A percentile compares a stretch with the other conserved stretches of the same genome.
Evolutionary conservation across 2,113 vertebrate species (phyloP).

Genomic region (Morone chrysops): DNA sequence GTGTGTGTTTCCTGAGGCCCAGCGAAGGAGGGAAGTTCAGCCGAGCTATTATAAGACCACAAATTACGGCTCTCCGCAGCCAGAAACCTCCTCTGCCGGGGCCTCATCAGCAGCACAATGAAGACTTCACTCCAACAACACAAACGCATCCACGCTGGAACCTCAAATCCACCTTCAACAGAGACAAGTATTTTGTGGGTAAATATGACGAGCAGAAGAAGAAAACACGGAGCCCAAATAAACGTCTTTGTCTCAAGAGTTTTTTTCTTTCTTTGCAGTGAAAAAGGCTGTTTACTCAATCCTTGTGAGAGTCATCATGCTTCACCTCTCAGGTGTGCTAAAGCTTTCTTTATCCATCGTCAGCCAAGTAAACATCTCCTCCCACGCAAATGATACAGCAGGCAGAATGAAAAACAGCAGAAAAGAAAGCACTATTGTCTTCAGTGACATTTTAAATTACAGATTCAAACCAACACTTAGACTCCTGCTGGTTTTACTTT

Average conservation of each 20-base stretch:
- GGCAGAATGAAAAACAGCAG: not conserved
- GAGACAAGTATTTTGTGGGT: not conserved
- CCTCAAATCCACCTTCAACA: not conserved
- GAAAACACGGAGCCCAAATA: not conserved
- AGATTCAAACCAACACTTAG: not conserved
- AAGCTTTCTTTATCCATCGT: not conserved
- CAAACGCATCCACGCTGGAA: constrained; percentile 33
- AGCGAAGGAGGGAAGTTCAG: constrained; percentile 63
- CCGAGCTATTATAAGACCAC: constrained; percentile 76
- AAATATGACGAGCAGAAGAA: not conserved
- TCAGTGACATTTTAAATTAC: not conserved
- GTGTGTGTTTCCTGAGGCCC: constrained; percentile 62
- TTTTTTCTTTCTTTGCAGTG: not conserved
- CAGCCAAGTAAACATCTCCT: constrained; percentile 4
- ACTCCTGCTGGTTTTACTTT: not conserved
- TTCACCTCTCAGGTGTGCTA: constrained; percentile 27
- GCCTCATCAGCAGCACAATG: constrained; percentile 43
- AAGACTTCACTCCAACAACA: constrained; percentile 8
- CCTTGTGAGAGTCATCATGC: not conserved
- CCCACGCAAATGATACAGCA: constrained; percentile 3
- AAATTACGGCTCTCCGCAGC: constrained; percentile 58
- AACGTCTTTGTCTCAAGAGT: not conserved
- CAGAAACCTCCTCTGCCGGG: constrained; percentile 49
- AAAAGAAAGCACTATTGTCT: not conserved
- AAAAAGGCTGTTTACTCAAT: not conserved